Evolutionary conservation across 2,888 invertebrate genomes (phyloP).

Genomic region (Euplexia lucipara): DNA sequence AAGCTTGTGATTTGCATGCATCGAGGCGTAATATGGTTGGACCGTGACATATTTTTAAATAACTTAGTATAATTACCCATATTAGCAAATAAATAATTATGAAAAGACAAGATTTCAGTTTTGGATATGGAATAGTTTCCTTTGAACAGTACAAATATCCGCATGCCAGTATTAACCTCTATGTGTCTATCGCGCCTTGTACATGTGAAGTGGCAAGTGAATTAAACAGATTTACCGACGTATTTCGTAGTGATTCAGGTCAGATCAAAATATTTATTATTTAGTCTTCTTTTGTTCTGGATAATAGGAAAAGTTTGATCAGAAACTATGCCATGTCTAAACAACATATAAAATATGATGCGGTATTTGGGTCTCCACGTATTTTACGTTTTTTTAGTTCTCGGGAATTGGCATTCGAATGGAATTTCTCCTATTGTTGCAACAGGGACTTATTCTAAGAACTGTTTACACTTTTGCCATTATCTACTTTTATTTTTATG

Average conservation of each 20-base stretch:
- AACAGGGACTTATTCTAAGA: constrained; percentile 18
- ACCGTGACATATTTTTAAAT: too few species aligned
- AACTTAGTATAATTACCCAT: too few species aligned
- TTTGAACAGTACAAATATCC: constrained; percentile 4
- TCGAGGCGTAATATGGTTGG: too few species aligned
- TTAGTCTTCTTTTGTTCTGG: constrained; percentile 11
- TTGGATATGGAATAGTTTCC: constrained; percentile 11
- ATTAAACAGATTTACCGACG: constrained; percentile 16
- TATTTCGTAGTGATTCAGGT: constrained; percentile 7
- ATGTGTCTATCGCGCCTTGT: constrained; percentile 8
- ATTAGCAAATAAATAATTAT: too few species aligned
- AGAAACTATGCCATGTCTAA: constrained; percentile 23
- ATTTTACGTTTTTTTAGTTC: constrained; percentile 22
- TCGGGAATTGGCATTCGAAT: constrained; percentile 33
- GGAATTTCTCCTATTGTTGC: constrained; percentile 43
- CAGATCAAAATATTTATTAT: constrained; percentile 25
- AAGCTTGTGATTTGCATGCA: too few species aligned
- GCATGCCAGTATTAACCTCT: constrained; percentile 11
- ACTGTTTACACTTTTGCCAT: constrained; percentile 5
- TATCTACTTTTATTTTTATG: constrained; percentile 7
- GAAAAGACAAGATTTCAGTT: background rate
- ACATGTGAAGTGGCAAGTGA: constrained; percentile 18
- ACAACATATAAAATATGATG: constrained; percentile 32
- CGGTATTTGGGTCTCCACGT: constrained; percentile 24
- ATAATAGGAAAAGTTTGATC: constrained; percentile 19